Evolutionary conservation across 2,113 vertebrate genomes (phyloP).

Genomic region (Planiliza haematocheilus): DNA sequence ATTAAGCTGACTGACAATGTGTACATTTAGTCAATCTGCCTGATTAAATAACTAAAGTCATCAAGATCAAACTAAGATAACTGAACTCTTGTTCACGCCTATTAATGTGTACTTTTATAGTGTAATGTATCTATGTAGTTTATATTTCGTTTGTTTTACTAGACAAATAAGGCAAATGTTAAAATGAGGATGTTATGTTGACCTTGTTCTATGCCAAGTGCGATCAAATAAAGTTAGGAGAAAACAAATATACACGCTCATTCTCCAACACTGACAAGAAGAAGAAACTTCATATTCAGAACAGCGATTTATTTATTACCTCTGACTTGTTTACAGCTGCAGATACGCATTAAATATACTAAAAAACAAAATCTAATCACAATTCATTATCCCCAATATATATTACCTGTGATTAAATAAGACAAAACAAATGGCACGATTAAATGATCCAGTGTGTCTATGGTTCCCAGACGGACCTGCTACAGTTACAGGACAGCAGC

Average conservation of each 20-base stretch:
- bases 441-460: constrained; percentile 17
- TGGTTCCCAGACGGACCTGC: constrained; percentile 9
- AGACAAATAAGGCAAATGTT: too few species aligned
- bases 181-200: too few species aligned
- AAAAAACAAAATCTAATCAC: constrained; percentile 18
- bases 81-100: not conserved
- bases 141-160: not conserved
- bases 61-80: not conserved
- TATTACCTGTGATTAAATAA: constrained; percentile 39
- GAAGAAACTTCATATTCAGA: too few species aligned
- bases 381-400: constrained; percentile 17
- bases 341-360: constrained; percentile 43
- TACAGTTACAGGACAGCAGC: constrained; percentile 28
- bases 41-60: too few species aligned
- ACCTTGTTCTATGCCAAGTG: not conserved
- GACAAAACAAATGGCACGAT: constrained; percentile 25
- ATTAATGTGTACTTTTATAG: not conserved
- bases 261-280: not conserved
- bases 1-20: too few species aligned
- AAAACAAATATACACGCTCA: too few species aligned
- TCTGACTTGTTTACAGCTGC: constrained; percentile 54
- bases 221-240: not conserved
- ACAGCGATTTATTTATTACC: constrained; percentile 3
- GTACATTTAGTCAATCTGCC: too few species aligned
- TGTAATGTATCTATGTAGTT: not conserved